phyloP scores from a whole-genome alignment of 2,888 invertebrate genomes.

The Schizotus pectinicornis region DNA sequence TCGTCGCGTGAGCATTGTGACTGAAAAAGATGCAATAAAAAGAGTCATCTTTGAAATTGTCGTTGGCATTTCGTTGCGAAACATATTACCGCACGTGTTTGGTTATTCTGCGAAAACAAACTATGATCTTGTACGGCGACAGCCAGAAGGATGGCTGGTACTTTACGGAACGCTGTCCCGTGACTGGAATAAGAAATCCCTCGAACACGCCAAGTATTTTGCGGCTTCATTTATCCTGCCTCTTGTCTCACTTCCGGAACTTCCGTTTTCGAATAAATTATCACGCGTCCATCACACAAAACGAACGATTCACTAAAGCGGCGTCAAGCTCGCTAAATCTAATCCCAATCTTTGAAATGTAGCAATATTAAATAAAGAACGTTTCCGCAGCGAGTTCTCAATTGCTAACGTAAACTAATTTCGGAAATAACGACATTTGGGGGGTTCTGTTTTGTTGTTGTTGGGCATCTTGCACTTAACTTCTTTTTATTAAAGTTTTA shows the following conservation, averaged over 20 bases:
- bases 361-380: too few relatives aligned
- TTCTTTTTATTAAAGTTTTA: constrained; percentile 23
- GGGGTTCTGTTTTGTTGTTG: constrained; percentile 3
- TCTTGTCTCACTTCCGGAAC: constrained; percentile 30
- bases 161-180: constrained; percentile 39
- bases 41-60: constrained; percentile 11
- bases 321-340: too few relatives aligned
- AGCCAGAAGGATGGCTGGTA: constrained; percentile 40
- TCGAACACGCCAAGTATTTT: constrained; percentile 41
- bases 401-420: too few relatives aligned
- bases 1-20: constrained; percentile 6
- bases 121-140: constrained; percentile 33
- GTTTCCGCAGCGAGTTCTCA: too few relatives aligned
- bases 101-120: constrained; percentile 25
- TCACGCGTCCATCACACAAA: background rate
- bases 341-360: too few relatives aligned
- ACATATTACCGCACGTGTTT: constrained; percentile 29
- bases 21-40: constrained; percentile 28
- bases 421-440: too few relatives aligned
- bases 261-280: constrained; percentile 24
- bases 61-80: constrained; percentile 13
- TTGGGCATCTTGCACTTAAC: constrained; percentile 11
- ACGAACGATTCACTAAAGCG: too few relatives aligned
- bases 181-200: constrained; percentile 44
- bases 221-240: constrained; percentile 35